Evolutionary conservation across 2,888 invertebrate genomes (phyloP), one percentile per base, ranked within the genome.

Genomic region (Furcula furcula): DNA sequence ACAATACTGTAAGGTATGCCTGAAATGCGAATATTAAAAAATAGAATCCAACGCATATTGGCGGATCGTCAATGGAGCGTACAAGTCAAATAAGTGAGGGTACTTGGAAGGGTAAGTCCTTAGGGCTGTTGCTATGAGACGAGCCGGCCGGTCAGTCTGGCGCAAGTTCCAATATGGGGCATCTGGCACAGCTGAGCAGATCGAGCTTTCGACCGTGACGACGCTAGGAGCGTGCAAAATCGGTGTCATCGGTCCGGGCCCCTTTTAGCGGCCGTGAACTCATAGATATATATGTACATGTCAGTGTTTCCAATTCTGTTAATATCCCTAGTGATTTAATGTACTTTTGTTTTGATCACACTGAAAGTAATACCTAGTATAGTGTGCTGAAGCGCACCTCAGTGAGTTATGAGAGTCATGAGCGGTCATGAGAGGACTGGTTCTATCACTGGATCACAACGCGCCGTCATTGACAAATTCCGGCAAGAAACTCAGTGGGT

Each of bases 141-240:
- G 75, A 65, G 73, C 65, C 75, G 65, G 73, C 65, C 75, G 74
- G 75, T 57, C 76, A 73, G 62, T 62, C 72, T 68, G 67, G 64
- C 70, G 76, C 53, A 65, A 64, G 76, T 82, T 85, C 82, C 86
- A 87, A 87, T 87, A 87, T 82, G 78, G 67, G 59, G 68, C 78
- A 76, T 72, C 68, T 64, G 63, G 39, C 55, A 73, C 74, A 69
- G 65, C 52, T 65, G 72, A 75, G 48, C 54, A 76, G 44, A 32
- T 44, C 11, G 60, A 44, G 57, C 73, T 50, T 42, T 69, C 69
- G 72, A 76, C 69, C 81, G 81, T 78, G 59, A 68, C 67, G 56
- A 40, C 46, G 42, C 40, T 43, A 44, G 57, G 60, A 68, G 69
- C 74, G 71, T 70, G 72, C 60, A 65, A 76, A 80, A 78, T 76